Base-by-base conservation (phyloP, 2,888 invertebrate genomes). In the Trichopria drosophilae region DNA sequence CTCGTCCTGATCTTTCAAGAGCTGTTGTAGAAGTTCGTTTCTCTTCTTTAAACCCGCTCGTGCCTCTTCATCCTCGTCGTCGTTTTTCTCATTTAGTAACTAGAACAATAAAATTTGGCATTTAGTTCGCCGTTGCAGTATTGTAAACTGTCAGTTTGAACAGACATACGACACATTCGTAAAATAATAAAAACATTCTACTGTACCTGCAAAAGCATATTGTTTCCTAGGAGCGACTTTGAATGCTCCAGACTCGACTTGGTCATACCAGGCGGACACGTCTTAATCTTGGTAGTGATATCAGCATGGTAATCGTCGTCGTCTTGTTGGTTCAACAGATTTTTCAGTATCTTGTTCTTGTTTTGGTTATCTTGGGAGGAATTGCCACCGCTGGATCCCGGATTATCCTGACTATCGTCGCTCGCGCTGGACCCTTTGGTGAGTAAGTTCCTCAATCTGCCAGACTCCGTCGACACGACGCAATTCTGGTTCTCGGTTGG, bases 21-120 rank as follows among this genome's bases (percentile, higher is more conserved):
- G 78, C 69, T 82, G 84, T 73, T 81, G 81, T 63, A 81, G 79
- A 61, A 81, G 78, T 69, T 80, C 84, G 74, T 82, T 85, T 76
- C 75, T 79, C 66, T 77, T 86, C 79, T 80, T 81, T 55, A 81
- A 64, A 28, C 81, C 81, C 64, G 76, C 80, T 62, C 80, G 79
- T 59, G 77, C 77, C 56, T 86, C 87, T 51, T 84, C 81, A 57
- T 85, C 84, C 61, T 90, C 90, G 62, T 89, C 88, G 64, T 90
- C 90, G 52, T 84, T 86, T 76, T 87, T 89, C 59, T 90, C 88
- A 70, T 90, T 91, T 57, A 91, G 78, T 73, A 92, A 82, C 88
- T 90, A 71, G 16, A 74, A 75, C 41, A 41, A 40, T 36, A n/a
- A n/a, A n/a, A n/a, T n/a, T n/a, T n/a, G n/a, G n/a, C n/a, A n/a